Conservation (phyloP, 2,888 invertebrate genomes). For the Physocephala rufipes region DNA sequence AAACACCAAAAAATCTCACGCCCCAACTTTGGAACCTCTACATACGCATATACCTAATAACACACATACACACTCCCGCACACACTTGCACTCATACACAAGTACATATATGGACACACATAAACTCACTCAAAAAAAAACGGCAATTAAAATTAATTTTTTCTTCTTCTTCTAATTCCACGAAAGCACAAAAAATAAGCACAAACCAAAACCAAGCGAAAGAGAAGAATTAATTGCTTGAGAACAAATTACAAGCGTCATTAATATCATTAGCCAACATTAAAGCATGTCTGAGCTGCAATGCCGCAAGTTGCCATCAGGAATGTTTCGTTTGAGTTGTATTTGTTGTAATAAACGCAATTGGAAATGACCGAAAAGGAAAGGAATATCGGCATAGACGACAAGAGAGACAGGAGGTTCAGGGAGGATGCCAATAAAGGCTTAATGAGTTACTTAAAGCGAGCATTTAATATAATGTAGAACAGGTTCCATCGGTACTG, state of each 20-base stretch:
- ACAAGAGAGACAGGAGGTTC: background rate
- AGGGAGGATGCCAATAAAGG: background rate
- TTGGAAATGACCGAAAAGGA: too few relatives aligned
- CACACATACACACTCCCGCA: too few relatives aligned
- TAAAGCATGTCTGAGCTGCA: slow-evolving; percentile 16
- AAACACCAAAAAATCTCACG: too few relatives aligned
- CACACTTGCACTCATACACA: slow-evolving; percentile 6
- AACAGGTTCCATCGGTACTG: background rate
- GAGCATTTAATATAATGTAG: background rate
- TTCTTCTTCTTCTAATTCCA: too few relatives aligned
- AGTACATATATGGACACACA: slow-evolving; percentile 4
- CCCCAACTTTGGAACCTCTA: too few relatives aligned
- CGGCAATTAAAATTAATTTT: slow-evolving; percentile 15
- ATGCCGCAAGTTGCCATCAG: too few relatives aligned
- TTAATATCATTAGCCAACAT: slow-evolving; percentile 30
- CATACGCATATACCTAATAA: too few relatives aligned
- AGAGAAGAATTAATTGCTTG: slow-evolving; percentile 26
- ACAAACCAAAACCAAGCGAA: too few relatives aligned
- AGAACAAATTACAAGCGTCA: slow-evolving; percentile 29
- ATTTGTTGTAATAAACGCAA: too few relatives aligned
- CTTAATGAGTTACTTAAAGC: slow-evolving; percentile 22
- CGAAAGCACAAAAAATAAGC: background rate
- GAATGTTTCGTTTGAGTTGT: too few relatives aligned
- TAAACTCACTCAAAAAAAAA: too few relatives aligned
- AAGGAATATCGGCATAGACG: background rate